Conservation (phyloP, 2,113 vertebrate genomes). For the Oryzias javanicus region DNA sequence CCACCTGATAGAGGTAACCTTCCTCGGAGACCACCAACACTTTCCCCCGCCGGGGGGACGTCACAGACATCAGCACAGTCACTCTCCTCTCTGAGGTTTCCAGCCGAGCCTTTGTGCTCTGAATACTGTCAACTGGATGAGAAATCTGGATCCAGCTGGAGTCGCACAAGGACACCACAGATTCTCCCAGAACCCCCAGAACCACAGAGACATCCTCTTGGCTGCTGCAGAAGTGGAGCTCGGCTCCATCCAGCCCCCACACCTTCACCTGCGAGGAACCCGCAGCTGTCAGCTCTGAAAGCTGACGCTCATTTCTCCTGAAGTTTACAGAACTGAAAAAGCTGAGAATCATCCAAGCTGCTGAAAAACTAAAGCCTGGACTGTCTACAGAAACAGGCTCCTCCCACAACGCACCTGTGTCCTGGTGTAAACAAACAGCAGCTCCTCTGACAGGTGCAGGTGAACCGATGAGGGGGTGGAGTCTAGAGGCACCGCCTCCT, state of each 20-base stretch:
- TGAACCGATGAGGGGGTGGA: slow-evolving; percentile 45
- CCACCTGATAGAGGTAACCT: slow-evolving; percentile 74
- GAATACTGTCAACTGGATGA: slow-evolving; percentile 16
- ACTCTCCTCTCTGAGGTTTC: slow-evolving; percentile 29
- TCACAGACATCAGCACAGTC: slow-evolving; percentile 33
- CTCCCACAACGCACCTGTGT: slow-evolving; percentile 65
- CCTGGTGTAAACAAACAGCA: slow-evolving; percentile 65
- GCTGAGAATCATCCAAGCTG: no score
- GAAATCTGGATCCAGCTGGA: slow-evolving; percentile 60
- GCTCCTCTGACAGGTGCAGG: slow-evolving; percentile 67
- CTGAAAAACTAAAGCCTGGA: no score
- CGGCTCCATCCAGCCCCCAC: slow-evolving; percentile 72
- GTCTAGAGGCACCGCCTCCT: slow-evolving; percentile 39
- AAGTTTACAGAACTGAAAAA: no score
- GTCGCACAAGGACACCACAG: slow-evolving; percentile 58
- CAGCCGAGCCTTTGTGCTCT: slow-evolving; percentile 38
- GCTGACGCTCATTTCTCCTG: no score
- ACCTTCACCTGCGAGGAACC: slow-evolving; percentile 67
- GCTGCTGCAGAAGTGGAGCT: slow-evolving; percentile 53
- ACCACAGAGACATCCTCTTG: slow-evolving; percentile 24
- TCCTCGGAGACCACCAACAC: slow-evolving; percentile 70
- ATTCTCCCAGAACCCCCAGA: slow-evolving; percentile 50
- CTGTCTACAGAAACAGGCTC: neutral
- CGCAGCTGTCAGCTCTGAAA: neutral
- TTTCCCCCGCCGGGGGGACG: slow-evolving; percentile 56